Evolutionary conservation across 2,888 invertebrate genomes (phyloP).

Genomic region (Dicyrtoma fusca): DNA sequence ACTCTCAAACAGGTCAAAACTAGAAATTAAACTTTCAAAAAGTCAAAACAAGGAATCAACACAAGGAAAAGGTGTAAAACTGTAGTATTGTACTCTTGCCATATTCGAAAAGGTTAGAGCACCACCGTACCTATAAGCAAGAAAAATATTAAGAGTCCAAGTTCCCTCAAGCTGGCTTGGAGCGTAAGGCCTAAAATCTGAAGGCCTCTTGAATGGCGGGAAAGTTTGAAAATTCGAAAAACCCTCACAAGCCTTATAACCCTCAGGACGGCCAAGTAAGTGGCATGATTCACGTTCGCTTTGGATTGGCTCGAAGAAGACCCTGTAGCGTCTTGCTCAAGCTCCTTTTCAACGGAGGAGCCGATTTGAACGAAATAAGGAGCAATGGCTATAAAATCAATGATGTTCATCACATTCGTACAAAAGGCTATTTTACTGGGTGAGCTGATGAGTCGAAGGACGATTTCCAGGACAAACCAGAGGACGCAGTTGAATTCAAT

Average conservation of each 20-base stretch:
- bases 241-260: conserved; percentile 49
- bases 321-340: no score
- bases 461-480: conserved; percentile 49
- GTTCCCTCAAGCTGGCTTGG: conserved; percentile 46
- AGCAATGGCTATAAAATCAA: conserved; percentile 49
- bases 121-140: conserved; percentile 47
- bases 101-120: conserved; percentile 37
- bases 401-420: conserved; percentile 44
- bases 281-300: neutral
- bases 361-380: conserved; percentile 44
- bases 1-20: no score
- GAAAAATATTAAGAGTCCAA: conserved; percentile 50
- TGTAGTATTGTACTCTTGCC: no score
- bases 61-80: no score
- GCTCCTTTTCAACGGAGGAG: neutral
- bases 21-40: no score
- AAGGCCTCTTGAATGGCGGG: conserved; percentile 41
- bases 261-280: conserved; percentile 41
- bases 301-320: neutral
- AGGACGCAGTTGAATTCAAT: conserved; percentile 43
- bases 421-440: conserved; percentile 38
- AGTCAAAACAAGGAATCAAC: no score
- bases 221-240: conserved; percentile 52
- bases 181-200: conserved; percentile 51
- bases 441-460: conserved; percentile 28